phyloP scores from a whole-genome alignment of 2,888 invertebrate genomes.

The Nasonia oneida region DNA sequence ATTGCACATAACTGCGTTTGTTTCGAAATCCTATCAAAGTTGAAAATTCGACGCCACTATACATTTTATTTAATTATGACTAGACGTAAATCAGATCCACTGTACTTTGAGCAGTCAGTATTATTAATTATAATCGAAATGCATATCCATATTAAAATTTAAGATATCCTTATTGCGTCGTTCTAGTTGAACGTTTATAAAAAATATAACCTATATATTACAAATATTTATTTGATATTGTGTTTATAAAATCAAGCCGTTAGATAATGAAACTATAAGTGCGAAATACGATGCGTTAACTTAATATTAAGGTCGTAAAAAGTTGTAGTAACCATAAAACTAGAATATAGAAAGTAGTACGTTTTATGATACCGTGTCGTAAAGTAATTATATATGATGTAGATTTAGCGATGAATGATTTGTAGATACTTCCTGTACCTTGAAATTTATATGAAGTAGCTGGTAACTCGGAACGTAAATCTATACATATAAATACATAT shows the following conservation, averaged over 20 bases:
- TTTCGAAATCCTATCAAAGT: not conserved
- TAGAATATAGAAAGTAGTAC: constrained; percentile 61
- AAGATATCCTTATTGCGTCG: constrained; percentile 67
- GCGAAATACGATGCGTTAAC: constrained; percentile 66
- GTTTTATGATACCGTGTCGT: constrained; percentile 65
- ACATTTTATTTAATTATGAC: constrained; percentile 8
- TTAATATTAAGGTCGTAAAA: constrained; percentile 69
- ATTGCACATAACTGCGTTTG: not conserved
- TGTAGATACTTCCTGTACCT: constrained; percentile 78
- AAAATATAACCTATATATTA: constrained; percentile 69
- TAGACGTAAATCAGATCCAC: constrained; percentile 47
- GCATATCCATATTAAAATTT: constrained; percentile 75
- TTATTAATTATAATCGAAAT: constrained; percentile 76
- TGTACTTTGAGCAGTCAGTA: constrained; percentile 73
- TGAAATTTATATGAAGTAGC: constrained; percentile 74
- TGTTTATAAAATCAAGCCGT: constrained; percentile 68
- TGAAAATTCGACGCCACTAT: constrained; percentile 19
- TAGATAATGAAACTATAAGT: constrained; percentile 58
- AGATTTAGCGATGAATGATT: constrained; percentile 67
- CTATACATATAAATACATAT: constrained; percentile 40
- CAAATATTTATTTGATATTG: constrained; percentile 70
- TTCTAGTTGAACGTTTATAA: constrained; percentile 65
- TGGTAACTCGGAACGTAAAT: constrained; percentile 54
- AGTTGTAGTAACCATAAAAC: constrained; percentile 67
- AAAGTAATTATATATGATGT: constrained; percentile 65